Evolutionary conservation across 2,797 vertebrate genomes (phyloP).

Genomic region (Sus cebifrons): DNA sequence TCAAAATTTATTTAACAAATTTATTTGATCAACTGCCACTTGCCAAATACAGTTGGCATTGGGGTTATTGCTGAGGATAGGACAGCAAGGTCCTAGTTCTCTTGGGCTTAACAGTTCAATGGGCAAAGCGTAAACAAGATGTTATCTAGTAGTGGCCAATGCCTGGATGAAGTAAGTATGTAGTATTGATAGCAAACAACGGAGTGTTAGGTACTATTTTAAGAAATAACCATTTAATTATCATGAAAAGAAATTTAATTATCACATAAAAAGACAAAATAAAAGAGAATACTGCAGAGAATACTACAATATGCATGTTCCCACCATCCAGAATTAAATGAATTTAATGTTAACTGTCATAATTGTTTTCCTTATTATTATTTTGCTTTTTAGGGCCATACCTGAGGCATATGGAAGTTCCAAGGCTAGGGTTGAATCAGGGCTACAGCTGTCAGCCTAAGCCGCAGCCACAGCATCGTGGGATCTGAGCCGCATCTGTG

Average conservation of each 20-base stretch:
- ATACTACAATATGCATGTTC: not conserved
- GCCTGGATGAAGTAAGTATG: not conserved
- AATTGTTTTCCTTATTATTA: not conserved
- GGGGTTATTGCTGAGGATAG: not conserved
- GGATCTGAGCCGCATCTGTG: too few species aligned
- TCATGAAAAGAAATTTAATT: not conserved
- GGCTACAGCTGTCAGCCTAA: too few species aligned
- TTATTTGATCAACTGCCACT: not conserved
- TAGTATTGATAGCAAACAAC: not conserved
- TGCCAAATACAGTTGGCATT: conserved; percentile 6
- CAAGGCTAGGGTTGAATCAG: too few species aligned
- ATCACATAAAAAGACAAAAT: too few species aligned
- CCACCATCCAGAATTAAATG: not conserved
- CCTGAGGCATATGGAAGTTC: too few species aligned
- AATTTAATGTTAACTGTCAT: not conserved
- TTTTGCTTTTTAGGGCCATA: too few species aligned
- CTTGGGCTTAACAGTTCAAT: not conserved
- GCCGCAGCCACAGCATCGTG: too few species aligned
- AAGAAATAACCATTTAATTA: not conserved
- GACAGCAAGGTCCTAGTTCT: not conserved
- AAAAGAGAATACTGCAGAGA: not conserved
- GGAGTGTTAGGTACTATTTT: not conserved
- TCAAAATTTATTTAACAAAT: not conserved
- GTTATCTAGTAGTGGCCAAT: not conserved
- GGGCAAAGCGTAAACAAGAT: not conserved